Evolutionary conservation across 2,888 invertebrate genomes (phyloP).

Genomic region (Hartigia nigra): DNA sequence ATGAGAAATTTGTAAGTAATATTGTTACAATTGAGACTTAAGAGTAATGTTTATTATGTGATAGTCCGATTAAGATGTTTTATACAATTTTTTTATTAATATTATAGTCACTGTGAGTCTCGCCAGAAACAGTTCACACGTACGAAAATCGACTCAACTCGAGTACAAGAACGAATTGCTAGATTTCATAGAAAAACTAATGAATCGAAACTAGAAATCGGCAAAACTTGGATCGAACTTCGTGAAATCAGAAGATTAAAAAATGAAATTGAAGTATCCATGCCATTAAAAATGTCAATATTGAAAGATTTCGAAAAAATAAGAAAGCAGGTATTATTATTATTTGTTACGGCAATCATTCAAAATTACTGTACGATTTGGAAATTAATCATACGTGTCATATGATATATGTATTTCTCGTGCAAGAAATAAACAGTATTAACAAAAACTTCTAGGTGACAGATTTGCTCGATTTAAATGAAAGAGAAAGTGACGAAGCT

Average conservation of each 20-base stretch:
- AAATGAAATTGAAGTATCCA: conserved; percentile 42
- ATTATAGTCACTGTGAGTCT: not conserved
- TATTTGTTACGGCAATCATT: not conserved
- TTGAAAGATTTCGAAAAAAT: conserved; percentile 58
- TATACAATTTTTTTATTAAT: not conserved
- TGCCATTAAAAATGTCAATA: conserved; percentile 54
- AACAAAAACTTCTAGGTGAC: conserved; percentile 38
- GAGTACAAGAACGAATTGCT: not conserved
- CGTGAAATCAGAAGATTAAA: conserved; percentile 27
- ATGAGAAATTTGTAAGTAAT: conserved; percentile 24
- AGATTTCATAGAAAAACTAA: not conserved
- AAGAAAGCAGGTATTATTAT: conserved; percentile 42
- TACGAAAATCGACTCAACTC: not conserved
- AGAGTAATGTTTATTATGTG: not conserved
- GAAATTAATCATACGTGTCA: not conserved
- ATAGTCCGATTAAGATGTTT: not conserved
- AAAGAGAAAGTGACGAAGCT: conserved; percentile 68
- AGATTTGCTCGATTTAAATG: conserved; percentile 69
- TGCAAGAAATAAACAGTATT: not conserved
- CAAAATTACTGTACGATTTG: too few species aligned
- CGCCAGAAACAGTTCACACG: not conserved
- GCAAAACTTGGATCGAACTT: conserved; percentile 45
- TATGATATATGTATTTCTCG: not conserved
- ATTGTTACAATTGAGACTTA: not conserved
- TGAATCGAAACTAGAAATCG: not conserved